These are phyloP conservation scores for Standfussiana lucernea DNA, from an alignment of 2,888 invertebrate species.

Conservation along the genomic window DNA sequence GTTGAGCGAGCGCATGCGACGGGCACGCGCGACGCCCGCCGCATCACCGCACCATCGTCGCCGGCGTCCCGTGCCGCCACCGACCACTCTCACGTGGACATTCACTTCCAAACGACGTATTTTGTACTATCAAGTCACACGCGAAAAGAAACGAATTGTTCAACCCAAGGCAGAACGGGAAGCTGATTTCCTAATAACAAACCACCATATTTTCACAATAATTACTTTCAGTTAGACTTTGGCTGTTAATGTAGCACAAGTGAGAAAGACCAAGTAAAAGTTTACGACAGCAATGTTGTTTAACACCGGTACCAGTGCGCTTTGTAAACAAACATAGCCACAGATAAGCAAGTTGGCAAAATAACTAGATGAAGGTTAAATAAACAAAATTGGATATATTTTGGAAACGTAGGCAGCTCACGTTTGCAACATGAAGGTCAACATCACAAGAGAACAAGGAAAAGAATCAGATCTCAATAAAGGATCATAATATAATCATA, in stretches of 20 bases:
- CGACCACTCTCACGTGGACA: slow-evolving; percentile 85
- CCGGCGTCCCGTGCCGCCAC: slow-evolving; percentile 70
- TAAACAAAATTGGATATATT: slow-evolving; percentile 70
- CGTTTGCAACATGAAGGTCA: slow-evolving; percentile 69
- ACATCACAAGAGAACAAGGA: slow-evolving; percentile 54
- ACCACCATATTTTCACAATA: slow-evolving; percentile 21
- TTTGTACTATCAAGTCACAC: slow-evolving; percentile 52
- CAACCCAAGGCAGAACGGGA: not conserved
- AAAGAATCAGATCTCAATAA: slow-evolving; percentile 44
- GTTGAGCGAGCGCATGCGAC: slow-evolving; percentile 82
- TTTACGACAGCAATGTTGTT: slow-evolving; percentile 72
- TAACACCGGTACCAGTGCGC: slow-evolving; percentile 73
- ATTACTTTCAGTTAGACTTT: slow-evolving; percentile 33
- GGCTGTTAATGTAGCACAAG: slow-evolving; percentile 53
- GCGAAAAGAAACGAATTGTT: slow-evolving; percentile 53
- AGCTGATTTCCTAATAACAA: slow-evolving; percentile 15
- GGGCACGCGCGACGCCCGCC: slow-evolving; percentile 78
- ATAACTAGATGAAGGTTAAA: slow-evolving; percentile 71
- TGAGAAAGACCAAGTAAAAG: slow-evolving; percentile 63
- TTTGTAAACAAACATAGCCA: slow-evolving; percentile 82
- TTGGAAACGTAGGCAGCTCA: slow-evolving; percentile 59
- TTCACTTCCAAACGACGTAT: slow-evolving; percentile 79
- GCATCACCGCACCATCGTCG: slow-evolving; percentile 84
- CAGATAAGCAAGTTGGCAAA: slow-evolving; percentile 80
- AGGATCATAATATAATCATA: slow-evolving; percentile 57